Conservation (phyloP, 2,113 vertebrate genomes). For the Myrmophylax atrothorax region DNA sequence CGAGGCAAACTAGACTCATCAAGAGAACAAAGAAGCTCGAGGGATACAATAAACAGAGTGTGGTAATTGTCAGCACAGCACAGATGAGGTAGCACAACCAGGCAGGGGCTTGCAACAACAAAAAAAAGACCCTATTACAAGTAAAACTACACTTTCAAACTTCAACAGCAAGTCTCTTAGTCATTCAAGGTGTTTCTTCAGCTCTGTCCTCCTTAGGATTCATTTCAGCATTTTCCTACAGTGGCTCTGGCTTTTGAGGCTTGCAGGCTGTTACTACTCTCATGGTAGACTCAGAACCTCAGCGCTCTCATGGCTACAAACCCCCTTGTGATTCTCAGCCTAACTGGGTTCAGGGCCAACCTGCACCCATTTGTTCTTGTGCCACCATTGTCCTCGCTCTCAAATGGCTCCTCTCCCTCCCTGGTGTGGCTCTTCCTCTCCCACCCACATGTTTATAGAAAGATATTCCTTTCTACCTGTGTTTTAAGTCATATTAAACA, state of each 20-base stretch:
- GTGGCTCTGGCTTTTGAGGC: neutral
- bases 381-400: neutral
- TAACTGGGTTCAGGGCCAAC: neutral
- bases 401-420: neutral
- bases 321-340: neutral
- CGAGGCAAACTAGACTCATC: too few relatives aligned
- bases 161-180: too few relatives aligned
- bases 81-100: too few relatives aligned
- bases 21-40: too few relatives aligned
- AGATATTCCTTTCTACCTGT: neutral
- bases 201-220: too few relatives aligned
- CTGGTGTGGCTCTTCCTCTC: neutral
- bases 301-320: neutral
- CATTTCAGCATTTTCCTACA: too few relatives aligned
- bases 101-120: too few relatives aligned
- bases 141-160: too few relatives aligned
- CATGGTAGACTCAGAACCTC: neutral
- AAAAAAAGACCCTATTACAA: too few relatives aligned
- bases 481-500: neutral
- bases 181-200: too few relatives aligned
- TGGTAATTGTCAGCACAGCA: too few relatives aligned
- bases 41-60: too few relatives aligned
- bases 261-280: neutral
- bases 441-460: accelerated
- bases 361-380: neutral